Base-by-base conservation (phyloP, 2,888 invertebrate genomes). In the Sarcophaga rosellei region DNA sequence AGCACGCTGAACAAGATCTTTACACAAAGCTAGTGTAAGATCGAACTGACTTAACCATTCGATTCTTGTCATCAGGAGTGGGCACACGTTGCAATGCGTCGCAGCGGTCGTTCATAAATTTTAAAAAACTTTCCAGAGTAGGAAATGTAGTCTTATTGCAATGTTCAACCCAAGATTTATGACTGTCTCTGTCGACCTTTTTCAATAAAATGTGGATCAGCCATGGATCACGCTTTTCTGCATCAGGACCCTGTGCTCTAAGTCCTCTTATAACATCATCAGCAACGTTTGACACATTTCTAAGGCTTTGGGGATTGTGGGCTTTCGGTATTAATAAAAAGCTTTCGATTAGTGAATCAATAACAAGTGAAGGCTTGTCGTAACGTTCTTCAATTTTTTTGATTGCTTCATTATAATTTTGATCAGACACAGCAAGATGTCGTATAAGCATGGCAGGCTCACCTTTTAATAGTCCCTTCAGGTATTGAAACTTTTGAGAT, bases 161-260 rank as follows among this genome's bases (percentile, higher is more conserved):
- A n/a, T 65, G 15, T 62, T 69, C 53, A 59, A 78, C 80, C 75
- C 72, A 87, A 2, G 66, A 62, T 66, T 73, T 47, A 11, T 72
- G 75, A 15, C 66, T 76, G 11, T 87, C 70, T 47, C 70, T 47
- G 45, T 65, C 84, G 61, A 70, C 62, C 20, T 81, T 86, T 66
- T 75, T 69, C 8, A 66, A 25, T 44, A 84, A 73, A 12, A 87
- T 35, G 45, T 78, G 75, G 1, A 83, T 76, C 11, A 83, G 45
- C 83, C 83, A 83, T 2, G 79, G 86, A 68, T 86, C 83, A 12
- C 80, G 57, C 23, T 75, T 83, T 59, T 68, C 74, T 17, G 73
- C 35, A 17, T 78, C 57, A 53, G 69, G 45, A 4, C 72, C 63
- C n/a, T 73, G 62, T 35, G 77, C 72, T 20, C 79, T 65, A 5